Evolutionary conservation across 2,113 vertebrate species (phyloP).

Genomic region (Elanoides forficatus): DNA sequence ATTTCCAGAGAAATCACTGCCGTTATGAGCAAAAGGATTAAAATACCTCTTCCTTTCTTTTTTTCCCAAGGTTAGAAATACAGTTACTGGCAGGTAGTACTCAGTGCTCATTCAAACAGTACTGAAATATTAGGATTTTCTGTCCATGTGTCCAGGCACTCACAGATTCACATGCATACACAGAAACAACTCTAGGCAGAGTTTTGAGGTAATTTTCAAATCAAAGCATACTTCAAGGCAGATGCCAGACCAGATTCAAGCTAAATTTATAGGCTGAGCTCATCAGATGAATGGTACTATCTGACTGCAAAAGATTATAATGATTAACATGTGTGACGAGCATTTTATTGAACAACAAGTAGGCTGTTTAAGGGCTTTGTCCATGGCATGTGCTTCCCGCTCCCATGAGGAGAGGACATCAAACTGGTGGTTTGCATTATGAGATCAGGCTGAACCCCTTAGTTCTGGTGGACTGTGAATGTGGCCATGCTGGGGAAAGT

Average conservation of each 20-base stretch:
- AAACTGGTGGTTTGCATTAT: neutral
- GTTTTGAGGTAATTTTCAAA: neutral
- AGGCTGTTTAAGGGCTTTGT: neutral
- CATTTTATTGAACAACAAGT: neutral
- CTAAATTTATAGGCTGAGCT: conserved; percentile 44
- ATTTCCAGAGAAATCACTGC: conserved; percentile 9
- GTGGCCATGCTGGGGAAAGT: fast-evolving
- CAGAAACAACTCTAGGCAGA: neutral
- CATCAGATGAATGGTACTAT: conserved; percentile 11
- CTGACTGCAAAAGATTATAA: conserved; percentile 3
- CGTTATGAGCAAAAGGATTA: neutral
- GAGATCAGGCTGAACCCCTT: neutral
- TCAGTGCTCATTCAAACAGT: neutral
- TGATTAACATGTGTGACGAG: conserved; percentile 27
- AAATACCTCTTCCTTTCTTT: conserved; percentile 7
- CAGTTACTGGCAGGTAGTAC: neutral
- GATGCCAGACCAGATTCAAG: conserved; percentile 20
- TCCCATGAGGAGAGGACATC: neutral
- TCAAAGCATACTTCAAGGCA: conserved; percentile 44
- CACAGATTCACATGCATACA: neutral
- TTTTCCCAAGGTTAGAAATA: neutral
- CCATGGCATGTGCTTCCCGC: neutral
- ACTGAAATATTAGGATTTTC: neutral
- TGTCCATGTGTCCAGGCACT: conserved; percentile 3
- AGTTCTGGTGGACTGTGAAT: neutral